Conservation (phyloP, 2,797 vertebrate species). For the Cuniculus paca region DNA sequence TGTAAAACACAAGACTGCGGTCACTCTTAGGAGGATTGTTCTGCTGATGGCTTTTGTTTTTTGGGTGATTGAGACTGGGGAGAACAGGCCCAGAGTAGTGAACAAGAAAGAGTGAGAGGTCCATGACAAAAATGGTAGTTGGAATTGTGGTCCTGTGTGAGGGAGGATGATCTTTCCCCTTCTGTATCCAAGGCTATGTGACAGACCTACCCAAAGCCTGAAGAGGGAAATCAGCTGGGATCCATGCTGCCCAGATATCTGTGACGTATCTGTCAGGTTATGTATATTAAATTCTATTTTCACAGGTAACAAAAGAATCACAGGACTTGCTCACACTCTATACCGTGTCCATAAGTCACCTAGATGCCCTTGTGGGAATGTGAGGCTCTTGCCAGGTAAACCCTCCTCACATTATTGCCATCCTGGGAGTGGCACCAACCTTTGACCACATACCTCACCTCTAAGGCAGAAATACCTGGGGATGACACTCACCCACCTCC, state of each 20-base stretch:
- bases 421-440: background rate
- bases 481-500: background rate
- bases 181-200: background rate
- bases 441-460: background rate
- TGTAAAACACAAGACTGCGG: background rate
- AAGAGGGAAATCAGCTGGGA: background rate
- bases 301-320: background rate
- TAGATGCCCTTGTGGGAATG: background rate
- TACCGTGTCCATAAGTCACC: background rate
- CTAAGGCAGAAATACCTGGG: background rate
- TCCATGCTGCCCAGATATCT: background rate
- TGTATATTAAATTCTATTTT: background rate
- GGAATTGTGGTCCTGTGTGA: background rate
- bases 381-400: background rate
- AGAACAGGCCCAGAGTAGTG: background rate
- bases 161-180: background rate
- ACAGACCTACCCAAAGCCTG: no score
- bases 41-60: background rate
- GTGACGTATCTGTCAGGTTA: background rate
- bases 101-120: background rate
- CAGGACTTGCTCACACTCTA: no score
- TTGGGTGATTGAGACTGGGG: background rate
- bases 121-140: background rate
- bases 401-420: background rate
- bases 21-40: background rate